Base-by-base conservation (phyloP, 2,888 invertebrate genomes). In the Sarcophaga rosellei region DNA sequence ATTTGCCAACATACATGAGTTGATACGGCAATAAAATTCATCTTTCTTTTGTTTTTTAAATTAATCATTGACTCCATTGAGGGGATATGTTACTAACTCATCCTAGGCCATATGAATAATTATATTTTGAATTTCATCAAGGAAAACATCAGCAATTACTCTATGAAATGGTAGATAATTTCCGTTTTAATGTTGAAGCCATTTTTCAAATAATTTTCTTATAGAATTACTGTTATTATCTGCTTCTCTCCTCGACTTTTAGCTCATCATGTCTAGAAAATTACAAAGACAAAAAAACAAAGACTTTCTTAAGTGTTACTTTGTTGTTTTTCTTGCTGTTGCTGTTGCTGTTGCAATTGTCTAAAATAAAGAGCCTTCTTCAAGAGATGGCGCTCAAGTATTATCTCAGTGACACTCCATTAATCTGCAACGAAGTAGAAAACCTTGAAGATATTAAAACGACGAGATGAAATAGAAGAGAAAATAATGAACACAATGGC, bases 391-490 rank as follows among this genome's bases (percentile, higher is more conserved):
- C 83, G 86, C 77, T 86, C 81, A 81, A 81, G 83, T 83, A 87
- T 84, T 84, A 87, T 87, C 84, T 82, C 75, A 79, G 80, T 86
- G 87, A 81, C 86, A 88, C 87, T 87, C 86, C 86, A 88, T 87
- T 88, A 87, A 87, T 87, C 86, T 88, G 87, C 85, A 85, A 61
- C 86, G 78, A 87, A 85, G 88, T 88, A 80, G 84, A 88, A 85
- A 85, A 87, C 69, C 70, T 65, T 63, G 53, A 77, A 72, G 25
- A 81, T 57, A 53, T 45, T 15, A 53, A 35, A 53, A 73, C 5
- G 17, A 21, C 10, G 2, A 25, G 12, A 66, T 15, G 25, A 47
- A 15, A 17, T 72, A 21, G 21, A 57, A 17, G 25, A 80, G 63
- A 80, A 69, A 62, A 81, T 35, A 65, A 72, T 61, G 80, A 78